Conservation (phyloP, 2,888 invertebrate genomes). For the Cephus sareptanus region DNA sequence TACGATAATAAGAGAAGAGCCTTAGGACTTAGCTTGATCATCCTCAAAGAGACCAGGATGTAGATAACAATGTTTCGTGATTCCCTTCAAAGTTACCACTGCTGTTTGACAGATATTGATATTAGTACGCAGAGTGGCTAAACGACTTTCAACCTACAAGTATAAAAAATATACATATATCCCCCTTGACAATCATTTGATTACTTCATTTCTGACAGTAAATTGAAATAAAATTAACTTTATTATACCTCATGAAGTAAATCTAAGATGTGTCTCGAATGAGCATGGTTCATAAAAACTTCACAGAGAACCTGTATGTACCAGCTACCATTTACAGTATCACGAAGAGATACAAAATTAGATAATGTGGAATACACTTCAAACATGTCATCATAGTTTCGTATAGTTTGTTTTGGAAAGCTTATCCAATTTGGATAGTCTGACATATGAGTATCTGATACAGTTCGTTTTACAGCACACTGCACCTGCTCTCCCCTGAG, state of each 20-base stretch:
- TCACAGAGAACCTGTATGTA: slow-evolving; percentile 71
- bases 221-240: background rate
- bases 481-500: slow-evolving; percentile 29
- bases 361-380: slow-evolving; percentile 68
- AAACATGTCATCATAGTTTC: slow-evolving; percentile 68
- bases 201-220: background rate
- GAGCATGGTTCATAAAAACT: slow-evolving; percentile 63
- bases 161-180: slow-evolving; percentile 3
- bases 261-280: slow-evolving; percentile 45
- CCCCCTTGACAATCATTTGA: background rate
- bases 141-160: slow-evolving; percentile 49
- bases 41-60: slow-evolving; percentile 58
- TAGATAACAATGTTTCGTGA: slow-evolving; percentile 54
- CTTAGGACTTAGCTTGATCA: background rate
- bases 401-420: slow-evolving; percentile 14
- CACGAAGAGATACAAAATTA: slow-evolving; percentile 70
- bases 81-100: slow-evolving; percentile 44
- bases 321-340: slow-evolving; percentile 70
- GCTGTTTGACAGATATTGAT: slow-evolving; percentile 51
- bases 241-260: slow-evolving; percentile 50
- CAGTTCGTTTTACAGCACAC: slow-evolving; percentile 24
- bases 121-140: slow-evolving; percentile 37
- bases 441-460: slow-evolving; percentile 13
- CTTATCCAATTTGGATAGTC: background rate
- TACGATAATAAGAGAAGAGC: background rate